These are phyloP conservation scores for Tenebrosternarchus preto DNA, from an alignment of 2,113 vertebrate genomes.

Conservation along the genomic window DNA sequence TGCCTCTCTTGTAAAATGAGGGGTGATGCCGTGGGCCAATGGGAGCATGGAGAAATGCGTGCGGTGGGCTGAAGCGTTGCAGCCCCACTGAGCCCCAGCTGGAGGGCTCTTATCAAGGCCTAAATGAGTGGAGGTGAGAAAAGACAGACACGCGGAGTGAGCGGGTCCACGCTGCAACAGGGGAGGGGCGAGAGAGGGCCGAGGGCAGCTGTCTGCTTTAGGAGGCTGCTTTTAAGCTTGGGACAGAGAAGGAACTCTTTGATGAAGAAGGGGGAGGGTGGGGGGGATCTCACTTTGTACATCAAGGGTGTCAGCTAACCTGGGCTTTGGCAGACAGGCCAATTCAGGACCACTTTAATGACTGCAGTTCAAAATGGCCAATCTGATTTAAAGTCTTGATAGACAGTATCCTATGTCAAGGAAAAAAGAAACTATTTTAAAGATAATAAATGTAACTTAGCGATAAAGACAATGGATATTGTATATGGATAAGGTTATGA, in stretches of 20 bases:
- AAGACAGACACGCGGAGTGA: conserved; percentile 54
- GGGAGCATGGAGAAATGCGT: conserved; percentile 37
- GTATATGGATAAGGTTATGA: too few species aligned
- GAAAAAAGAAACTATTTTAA: conserved; percentile 22
- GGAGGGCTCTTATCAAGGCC: conserved; percentile 56
- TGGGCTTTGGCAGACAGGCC: not conserved
- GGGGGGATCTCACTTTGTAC: conserved; percentile 24
- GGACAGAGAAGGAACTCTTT: conserved; percentile 38
- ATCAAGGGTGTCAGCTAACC: conserved; percentile 43
- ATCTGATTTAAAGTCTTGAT: conserved; percentile 42
- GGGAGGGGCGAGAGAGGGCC: conserved; percentile 34
- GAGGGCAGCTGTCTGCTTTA: conserved; percentile 24
- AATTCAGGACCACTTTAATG: conserved; percentile 26
- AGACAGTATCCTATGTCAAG: conserved; percentile 21
- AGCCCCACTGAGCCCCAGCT: conserved; percentile 55
- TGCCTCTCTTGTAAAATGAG: conserved; percentile 55
- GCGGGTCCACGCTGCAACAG: conserved; percentile 40
- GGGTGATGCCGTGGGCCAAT: conserved; percentile 51
- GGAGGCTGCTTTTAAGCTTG: conserved; percentile 36
- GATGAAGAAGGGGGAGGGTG: not conserved
- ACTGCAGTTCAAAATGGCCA: conserved; percentile 38
- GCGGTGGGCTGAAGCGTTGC: conserved; percentile 29
- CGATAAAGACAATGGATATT: not conserved
- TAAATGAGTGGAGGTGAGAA: conserved; percentile 64
- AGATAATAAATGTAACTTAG: not conserved